These are phyloP conservation scores for Ophion slaviceki DNA, from an alignment of 2,888 invertebrate species.

Conservation along the genomic window DNA sequence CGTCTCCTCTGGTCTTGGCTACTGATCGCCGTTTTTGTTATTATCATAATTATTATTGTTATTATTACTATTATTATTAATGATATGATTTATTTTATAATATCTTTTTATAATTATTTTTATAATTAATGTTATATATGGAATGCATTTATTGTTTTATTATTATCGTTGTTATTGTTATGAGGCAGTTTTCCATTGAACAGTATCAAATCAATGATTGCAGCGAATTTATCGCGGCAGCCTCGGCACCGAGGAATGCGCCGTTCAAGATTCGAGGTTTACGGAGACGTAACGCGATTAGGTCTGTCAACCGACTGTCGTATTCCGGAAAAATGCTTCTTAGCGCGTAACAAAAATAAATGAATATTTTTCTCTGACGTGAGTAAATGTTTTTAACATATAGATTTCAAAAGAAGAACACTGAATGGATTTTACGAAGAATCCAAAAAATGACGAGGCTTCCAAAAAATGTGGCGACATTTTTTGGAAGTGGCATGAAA, in stretches of 20 bases:
- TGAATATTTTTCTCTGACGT: background rate
- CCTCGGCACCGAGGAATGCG: constrained; percentile 66
- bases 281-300: constrained; percentile 81
- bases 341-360: background rate
- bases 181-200: constrained; percentile 30
- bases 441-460: background rate
- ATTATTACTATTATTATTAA: too few species aligned
- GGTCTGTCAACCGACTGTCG: constrained; percentile 75
- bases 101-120: too few species aligned
- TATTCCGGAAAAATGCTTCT: constrained; percentile 26
- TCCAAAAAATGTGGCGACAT: too few species aligned
- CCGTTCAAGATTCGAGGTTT: constrained; percentile 76
- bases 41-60: too few species aligned
- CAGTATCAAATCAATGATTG: constrained; percentile 70
- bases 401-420: background rate
- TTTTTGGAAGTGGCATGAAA: too few species aligned
- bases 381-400: background rate
- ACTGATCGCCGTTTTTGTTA: background rate
- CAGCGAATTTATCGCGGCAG: constrained; percentile 76
- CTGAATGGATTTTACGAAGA: background rate
- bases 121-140: too few species aligned
- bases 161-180: constrained; percentile 11
- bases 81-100: too few species aligned
- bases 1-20: background rate
- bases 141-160: background rate